Conservation (phyloP, 2,888 invertebrate species). For the Pseudococcus longispinus region DNA sequence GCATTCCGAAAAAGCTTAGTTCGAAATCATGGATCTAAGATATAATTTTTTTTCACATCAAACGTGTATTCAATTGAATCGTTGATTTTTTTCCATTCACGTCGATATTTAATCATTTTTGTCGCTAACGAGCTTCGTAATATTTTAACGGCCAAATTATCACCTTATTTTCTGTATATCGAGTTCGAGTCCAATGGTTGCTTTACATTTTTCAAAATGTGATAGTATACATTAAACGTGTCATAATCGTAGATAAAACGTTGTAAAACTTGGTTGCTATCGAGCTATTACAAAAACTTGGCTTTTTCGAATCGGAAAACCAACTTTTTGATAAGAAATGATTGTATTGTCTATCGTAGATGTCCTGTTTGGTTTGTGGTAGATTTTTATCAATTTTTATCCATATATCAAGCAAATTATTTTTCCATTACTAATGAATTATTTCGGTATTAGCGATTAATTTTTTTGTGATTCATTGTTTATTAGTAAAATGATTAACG, state of each 20-base stretch:
- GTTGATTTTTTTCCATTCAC: not conserved
- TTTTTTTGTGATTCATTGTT: conserved; percentile 10
- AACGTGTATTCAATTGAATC: not conserved
- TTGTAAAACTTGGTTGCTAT: not conserved
- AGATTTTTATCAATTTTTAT: not conserved
- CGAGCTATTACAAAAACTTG: not conserved
- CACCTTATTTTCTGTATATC: not conserved
- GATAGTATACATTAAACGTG: not conserved
- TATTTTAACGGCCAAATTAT: conserved; percentile 16
- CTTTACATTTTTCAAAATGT: conserved; percentile 4
- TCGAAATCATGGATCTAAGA: not conserved
- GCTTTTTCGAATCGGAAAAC: not conserved
- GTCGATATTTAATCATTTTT: conserved; percentile 27
- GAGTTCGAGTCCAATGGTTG: not conserved
- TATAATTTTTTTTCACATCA: not conserved
- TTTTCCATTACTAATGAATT: not conserved
- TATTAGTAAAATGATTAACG: conserved; percentile 7
- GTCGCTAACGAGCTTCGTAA: conserved; percentile 28
- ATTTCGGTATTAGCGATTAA: conserved; percentile 3
- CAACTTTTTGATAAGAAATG: not conserved
- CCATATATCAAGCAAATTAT: not conserved
- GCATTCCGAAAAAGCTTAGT: conserved; percentile 2
- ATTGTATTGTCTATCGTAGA: not conserved
- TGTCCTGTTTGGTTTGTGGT: conserved; percentile 14
- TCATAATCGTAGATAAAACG: not conserved